A percentile compares a stretch with the other conserved stretches of the same genome.
Conservation (phyloP, 1,140 invertebrate genomes). For the Euwallacea similis region DNA sequence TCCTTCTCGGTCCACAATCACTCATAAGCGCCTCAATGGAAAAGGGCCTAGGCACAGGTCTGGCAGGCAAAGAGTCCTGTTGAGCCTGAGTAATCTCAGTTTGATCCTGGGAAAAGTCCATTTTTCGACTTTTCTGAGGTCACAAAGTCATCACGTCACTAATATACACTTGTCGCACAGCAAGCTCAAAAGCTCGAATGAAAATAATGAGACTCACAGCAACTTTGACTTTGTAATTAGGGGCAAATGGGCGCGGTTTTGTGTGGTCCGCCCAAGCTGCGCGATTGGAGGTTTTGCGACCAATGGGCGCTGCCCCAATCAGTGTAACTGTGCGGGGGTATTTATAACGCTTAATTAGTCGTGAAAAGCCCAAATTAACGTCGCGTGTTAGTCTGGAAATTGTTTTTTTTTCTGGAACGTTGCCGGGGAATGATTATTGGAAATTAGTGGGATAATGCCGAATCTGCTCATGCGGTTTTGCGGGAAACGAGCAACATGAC, state of each 20-base stretch:
- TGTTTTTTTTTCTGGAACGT: constrained; percentile 17
- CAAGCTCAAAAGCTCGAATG: constrained; percentile 23
- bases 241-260: constrained; percentile 27
- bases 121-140: constrained; percentile 6
- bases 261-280: constrained; percentile 26
- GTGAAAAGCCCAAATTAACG: constrained; percentile 38
- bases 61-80: constrained; percentile 39
- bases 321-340: constrained; percentile 35
- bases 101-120: constrained; percentile 17
- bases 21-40: constrained; percentile 53
- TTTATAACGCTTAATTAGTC: constrained; percentile 48
- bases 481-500: not conserved
- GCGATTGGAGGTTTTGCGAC: constrained; percentile 38
- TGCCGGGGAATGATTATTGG: constrained; percentile 13
- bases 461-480: not conserved
- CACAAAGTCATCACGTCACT: constrained; percentile 3
- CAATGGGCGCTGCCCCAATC: constrained; percentile 43
- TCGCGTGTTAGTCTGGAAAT: constrained; percentile 28
- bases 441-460: constrained; percentile 4
- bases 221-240: constrained; percentile 17
- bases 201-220: not conserved
- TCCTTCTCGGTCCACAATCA: constrained; percentile 48
- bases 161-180: not conserved
- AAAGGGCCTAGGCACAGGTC: constrained; percentile 52
- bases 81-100: constrained; percentile 29